Conservation (phyloP, 2,797 vertebrate species). For the Falco cherrug region DNA sequence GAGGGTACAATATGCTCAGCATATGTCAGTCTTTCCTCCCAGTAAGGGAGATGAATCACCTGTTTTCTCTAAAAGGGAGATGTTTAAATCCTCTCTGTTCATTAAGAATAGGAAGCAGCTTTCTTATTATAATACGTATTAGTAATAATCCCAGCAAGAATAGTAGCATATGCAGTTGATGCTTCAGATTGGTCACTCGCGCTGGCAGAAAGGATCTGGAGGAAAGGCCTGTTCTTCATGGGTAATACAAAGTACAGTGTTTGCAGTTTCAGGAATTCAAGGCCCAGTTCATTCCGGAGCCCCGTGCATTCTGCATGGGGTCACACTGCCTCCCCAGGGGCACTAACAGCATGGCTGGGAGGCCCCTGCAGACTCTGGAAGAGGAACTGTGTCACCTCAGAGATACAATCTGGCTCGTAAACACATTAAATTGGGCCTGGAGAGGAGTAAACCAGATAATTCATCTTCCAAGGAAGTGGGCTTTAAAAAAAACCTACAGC, state of each 20-base stretch:
- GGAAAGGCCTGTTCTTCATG: background rate
- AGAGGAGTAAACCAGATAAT: background rate
- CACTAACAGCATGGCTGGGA: background rate
- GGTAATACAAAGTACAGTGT: background rate
- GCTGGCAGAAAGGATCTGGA: background rate
- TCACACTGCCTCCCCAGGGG: background rate
- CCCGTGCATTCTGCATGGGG: background rate
- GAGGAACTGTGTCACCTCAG: background rate
- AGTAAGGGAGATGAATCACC: slow-evolving; percentile 55
- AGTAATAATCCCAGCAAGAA: background rate
- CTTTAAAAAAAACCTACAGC: background rate
- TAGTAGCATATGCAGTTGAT: background rate
- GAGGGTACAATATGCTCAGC: slow-evolving; percentile 46
- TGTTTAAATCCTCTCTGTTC: slow-evolving; percentile 25
- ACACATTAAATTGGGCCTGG: background rate
- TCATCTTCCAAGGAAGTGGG: background rate
- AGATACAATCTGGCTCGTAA: background rate
- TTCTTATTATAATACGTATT: slow-evolving; percentile 9
- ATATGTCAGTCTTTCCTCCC: slow-evolving; percentile 53
- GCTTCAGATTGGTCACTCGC: background rate
- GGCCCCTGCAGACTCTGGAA: background rate
- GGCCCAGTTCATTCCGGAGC: background rate
- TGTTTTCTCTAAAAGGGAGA: slow-evolving; percentile 23
- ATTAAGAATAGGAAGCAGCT: background rate
- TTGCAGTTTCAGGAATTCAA: background rate